Percentiles rank a stretch among this genome's conserved stretches.
These are phyloP conservation scores for Todus mexicanus DNA, from an alignment of 2,797 vertebrate species.

Conservation along the genomic window DNA sequence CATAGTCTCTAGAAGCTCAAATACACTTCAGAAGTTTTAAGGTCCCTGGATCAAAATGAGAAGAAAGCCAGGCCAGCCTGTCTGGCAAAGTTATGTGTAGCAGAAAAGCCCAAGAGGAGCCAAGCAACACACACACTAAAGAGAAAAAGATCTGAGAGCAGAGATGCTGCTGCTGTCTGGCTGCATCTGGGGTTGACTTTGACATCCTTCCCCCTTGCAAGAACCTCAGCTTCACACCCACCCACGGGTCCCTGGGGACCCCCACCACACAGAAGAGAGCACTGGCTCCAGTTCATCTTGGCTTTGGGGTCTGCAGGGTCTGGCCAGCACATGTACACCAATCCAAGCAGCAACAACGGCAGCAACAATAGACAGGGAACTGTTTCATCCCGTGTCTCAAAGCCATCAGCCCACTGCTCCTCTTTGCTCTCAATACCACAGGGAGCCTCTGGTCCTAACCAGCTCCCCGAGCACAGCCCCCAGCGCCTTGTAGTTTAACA, in stretches of 20 bases:
- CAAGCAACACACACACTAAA: background rate
- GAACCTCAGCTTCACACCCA: background rate
- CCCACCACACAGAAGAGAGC: background rate
- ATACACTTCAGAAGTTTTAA: background rate
- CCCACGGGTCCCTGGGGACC: accelerated
- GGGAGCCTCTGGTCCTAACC: background rate
- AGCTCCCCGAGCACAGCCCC: background rate
- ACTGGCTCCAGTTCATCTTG: background rate
- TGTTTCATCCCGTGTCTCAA: background rate
- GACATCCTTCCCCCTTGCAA: background rate
- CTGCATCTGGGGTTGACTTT: background rate
- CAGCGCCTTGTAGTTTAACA: background rate
- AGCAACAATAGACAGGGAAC: background rate
- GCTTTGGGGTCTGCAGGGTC: background rate
- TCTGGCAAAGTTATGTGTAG: background rate
- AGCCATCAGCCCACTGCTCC: background rate
- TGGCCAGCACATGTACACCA: background rate
- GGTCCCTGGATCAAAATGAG: background rate
- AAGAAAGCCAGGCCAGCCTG: background rate
- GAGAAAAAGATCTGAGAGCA: background rate
- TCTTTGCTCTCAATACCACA: accelerated
- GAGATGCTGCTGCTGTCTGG: background rate
- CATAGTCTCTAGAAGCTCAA: background rate
- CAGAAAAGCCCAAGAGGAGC: background rate
- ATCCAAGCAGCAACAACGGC: background rate